Evolutionary conservation across 2,113 vertebrate species (phyloP).

Genomic region (Castor canadensis): DNA sequence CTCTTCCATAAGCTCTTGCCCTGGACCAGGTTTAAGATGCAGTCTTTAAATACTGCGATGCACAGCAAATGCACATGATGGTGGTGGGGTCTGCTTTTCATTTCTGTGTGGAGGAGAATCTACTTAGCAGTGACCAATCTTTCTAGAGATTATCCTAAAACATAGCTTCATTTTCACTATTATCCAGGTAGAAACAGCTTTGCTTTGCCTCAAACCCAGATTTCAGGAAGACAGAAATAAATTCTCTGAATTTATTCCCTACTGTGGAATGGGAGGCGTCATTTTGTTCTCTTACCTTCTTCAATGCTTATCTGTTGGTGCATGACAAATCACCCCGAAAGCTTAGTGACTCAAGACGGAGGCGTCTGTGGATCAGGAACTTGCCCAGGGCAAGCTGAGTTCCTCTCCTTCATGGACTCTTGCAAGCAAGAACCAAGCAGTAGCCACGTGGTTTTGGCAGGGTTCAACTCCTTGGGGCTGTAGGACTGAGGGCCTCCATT

Average conservation of each 20-base stretch:
- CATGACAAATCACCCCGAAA: accelerated
- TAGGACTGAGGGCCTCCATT: not conserved
- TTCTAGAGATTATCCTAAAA: not conserved
- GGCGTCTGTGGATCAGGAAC: not conserved
- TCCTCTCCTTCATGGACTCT: not conserved
- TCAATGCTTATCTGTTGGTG: not conserved
- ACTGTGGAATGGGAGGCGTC: too few species aligned
- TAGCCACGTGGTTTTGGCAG: accelerated
- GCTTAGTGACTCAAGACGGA: not conserved
- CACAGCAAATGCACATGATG: too few species aligned
- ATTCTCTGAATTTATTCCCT: not conserved
- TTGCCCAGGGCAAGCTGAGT: accelerated
- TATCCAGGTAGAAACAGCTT: not conserved
- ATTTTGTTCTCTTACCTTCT: not conserved
- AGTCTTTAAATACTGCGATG: not conserved
- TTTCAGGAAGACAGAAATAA: not conserved
- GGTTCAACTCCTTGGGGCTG: not conserved
- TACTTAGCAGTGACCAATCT: accelerated
- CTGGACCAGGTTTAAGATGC: not conserved
- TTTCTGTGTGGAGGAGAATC: not conserved
- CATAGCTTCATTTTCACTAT: not conserved
- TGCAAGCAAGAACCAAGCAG: not conserved
- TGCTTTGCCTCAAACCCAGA: not conserved
- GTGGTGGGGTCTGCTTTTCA: not conserved
- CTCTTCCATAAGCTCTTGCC: not conserved